Percentiles rank a stretch among this genome's conserved stretches.
Conservation (phyloP, 2,888 invertebrate genomes). For the Euproctis similis region DNA sequence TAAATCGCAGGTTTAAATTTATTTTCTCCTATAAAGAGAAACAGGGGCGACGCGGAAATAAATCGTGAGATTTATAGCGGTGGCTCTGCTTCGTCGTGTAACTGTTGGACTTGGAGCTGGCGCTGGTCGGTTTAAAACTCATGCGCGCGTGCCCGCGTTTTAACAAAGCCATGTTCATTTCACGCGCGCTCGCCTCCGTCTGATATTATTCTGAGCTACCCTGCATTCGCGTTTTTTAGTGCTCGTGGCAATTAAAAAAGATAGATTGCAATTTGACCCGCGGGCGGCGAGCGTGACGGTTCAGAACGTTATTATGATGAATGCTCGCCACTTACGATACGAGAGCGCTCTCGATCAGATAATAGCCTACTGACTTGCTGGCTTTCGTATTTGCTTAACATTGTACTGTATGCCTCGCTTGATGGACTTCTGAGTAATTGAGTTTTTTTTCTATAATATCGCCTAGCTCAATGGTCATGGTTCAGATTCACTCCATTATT, state of each 20-base stretch:
- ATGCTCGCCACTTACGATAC: constrained; percentile 52
- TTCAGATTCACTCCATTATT: constrained; percentile 12
- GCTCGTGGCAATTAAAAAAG: constrained; percentile 68
- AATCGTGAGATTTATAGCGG: constrained; percentile 53
- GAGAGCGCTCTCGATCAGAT: constrained; percentile 60
- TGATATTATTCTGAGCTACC: constrained; percentile 53
- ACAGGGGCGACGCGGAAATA: constrained; percentile 54
- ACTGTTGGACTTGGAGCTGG: constrained; percentile 11
- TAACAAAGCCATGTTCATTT: constrained; percentile 42
- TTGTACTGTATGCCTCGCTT: constrained; percentile 39
- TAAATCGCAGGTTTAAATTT: constrained; percentile 47
- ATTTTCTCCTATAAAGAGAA: constrained; percentile 49
- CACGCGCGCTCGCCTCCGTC: constrained; percentile 58
- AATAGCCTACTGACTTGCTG: constrained; percentile 42
- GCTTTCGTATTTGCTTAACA: constrained; percentile 60
- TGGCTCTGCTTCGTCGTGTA: constrained; percentile 32
- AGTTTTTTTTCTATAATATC: constrained; percentile 44
- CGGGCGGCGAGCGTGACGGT: constrained; percentile 64
- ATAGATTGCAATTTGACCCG: constrained; percentile 72
- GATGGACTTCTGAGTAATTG: constrained; percentile 54
- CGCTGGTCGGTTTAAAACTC: constrained; percentile 9
- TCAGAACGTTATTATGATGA: constrained; percentile 65
- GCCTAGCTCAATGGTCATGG: constrained; percentile 14
- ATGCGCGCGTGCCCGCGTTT: constrained; percentile 27
- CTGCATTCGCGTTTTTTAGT: constrained; percentile 55